Base-by-base conservation (phyloP, 2,888 invertebrate genomes). In the Drosophila tanythrix region DNA sequence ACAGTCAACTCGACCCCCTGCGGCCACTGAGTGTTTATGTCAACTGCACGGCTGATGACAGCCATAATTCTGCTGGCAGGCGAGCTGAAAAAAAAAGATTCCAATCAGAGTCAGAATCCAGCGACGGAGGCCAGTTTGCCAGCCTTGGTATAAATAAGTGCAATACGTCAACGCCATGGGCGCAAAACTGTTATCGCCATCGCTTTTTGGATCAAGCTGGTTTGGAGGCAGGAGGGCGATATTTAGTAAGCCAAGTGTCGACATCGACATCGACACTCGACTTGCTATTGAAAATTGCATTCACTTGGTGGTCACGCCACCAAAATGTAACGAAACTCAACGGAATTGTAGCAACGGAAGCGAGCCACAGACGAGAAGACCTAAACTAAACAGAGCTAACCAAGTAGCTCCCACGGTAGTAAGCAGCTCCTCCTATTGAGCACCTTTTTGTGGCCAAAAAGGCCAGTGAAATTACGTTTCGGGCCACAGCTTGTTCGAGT, bases 1-100 rank as follows among this genome's bases (percentile, higher is more conserved):
- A 61, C 74, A 58, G 86, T 86, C 86, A 81, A 85, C 69, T 52
- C 89, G 89, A 88, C 83, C 88, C 88, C 87, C 85, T 88, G 75
- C 55, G 74, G 85, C 74, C 81, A 69, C 71, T 83, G 83, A 89
- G 76, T 88, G 88, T 85, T 89, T 89, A 89, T 85, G 86, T 89
- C 88, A 88, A 88, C 86, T 84, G 78, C 85, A 88, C 81, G 82
- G 79, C 88, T 89, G 89, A 90, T 91, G 90, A 90, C 91, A 90
- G 91, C 82, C 90, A 91, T 90, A 91, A 90, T 91, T 90, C 78
- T 80, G 67, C 62, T 60, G 71, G 46, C 80, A 69, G 59, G 71
- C n/a, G 51, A 38, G 29, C 33, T 55, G 58, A 51, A 58, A 25
- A 38, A 38, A 69, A 36, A 66, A 74, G 85, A 89, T 87, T 71